These are phyloP conservation scores for Drosophila prosaltans DNA, from an alignment of 1,140 invertebrate genomes.

Conservation along the genomic window DNA sequence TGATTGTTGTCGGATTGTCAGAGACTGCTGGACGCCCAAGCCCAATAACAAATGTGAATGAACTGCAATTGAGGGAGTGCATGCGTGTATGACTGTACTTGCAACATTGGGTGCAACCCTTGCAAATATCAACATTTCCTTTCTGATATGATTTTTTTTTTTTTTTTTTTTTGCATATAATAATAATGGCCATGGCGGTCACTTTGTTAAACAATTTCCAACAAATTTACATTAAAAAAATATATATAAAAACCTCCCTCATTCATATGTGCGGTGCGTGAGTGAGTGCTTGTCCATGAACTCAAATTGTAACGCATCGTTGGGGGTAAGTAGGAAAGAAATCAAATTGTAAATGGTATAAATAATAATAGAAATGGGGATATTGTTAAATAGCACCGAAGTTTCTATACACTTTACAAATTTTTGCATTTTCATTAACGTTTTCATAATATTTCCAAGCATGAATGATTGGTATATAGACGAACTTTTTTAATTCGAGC, in stretches of 20 bases:
- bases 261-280: conserved; percentile 57
- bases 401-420: not conserved
- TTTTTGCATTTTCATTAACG: too few relatives aligned
- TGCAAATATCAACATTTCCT: conserved; percentile 8
- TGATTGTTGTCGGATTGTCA: conserved; percentile 7
- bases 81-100: conserved; percentile 11
- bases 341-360: conserved; percentile 12
- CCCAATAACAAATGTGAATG: conserved; percentile 14
- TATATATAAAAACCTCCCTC: conserved; percentile 26
- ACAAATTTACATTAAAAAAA: conserved; percentile 1
- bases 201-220: conserved; percentile 71
- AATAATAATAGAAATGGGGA: not conserved
- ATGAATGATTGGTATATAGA: too few relatives aligned
- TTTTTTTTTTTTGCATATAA: not conserved
- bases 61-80: conserved; percentile 20
- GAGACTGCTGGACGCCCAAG: conserved; percentile 22
- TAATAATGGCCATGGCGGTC: not conserved
- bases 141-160: not conserved
- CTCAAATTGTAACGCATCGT: conserved; percentile 53
- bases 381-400: not conserved
- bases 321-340: conserved; percentile 7
- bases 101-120: conserved; percentile 14
- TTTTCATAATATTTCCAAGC: too few relatives aligned
- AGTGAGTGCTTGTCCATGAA: conserved; percentile 55
- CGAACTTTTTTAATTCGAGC: too few relatives aligned